Base-by-base conservation (phyloP, 37 sponge, comb jelly and placozoan species). In the Crambe crambe region DNA sequence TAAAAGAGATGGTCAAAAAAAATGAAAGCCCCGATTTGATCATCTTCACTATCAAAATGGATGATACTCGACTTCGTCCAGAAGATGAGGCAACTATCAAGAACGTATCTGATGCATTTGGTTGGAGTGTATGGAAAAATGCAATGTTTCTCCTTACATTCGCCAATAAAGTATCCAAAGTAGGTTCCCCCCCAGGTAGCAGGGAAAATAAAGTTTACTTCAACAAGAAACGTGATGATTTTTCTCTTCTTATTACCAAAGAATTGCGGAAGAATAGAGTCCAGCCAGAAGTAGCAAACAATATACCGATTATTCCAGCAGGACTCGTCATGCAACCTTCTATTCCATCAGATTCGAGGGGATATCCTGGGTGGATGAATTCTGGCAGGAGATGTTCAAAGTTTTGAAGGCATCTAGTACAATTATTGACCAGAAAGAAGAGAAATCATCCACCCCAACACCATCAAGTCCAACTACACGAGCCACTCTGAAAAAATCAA, bases 81-180 rank as follows among this genome's bases (percentile, higher is more conserved):
- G 57, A 41, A 32, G 74, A 73, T 20, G 69, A 6, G 3, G 15
- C 17, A 10, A 34, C 56, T 30, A 73, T 54, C 5, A 29, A 20
- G 10, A 20, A 30, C 8, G 18, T 73, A 15, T 21, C 25, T 29
- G 20, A 27, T 8, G 36, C 3, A 54, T 40, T 70, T 20, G 56
- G 57, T 22, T 5, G 42, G 32, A 54, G 31, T 54, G 30, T 47
- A 12, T 73, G 74, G 74, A 54, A 22, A 23, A 47, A 41, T 22
- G 42, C 36, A 1, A 32, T 73, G 17, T 54, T 73, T 73, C 6
- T 73, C 23, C 35, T 73, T 32, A 73, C 74, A 18, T 73, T 73
- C 51, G 74, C 74, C 21, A 73, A 73, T 54, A 54, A 54, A 73
- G 74, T 73, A 12, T 29, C 25, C 27, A 31, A 30, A 3, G 17